Evolutionary conservation across 2,888 invertebrate species (phyloP).

Genomic region (Pachymerium ferrugineum): DNA sequence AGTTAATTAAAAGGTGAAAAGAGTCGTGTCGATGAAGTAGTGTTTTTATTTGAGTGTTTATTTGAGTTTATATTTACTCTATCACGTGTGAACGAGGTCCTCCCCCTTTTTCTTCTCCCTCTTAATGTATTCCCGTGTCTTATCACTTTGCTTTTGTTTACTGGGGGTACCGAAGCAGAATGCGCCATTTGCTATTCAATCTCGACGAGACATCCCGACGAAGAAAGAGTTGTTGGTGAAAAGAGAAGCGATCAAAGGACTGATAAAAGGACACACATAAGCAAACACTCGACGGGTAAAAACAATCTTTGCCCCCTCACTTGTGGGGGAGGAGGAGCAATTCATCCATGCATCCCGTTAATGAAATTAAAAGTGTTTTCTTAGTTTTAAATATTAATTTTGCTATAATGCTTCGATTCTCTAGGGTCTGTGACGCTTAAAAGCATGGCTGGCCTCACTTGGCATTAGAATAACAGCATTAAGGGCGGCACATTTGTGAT

Average conservation of each 20-base stretch:
- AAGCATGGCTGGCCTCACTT: slow-evolving; percentile 33
- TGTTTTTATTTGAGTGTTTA: slow-evolving; percentile 15
- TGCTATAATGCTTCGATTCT: slow-evolving; percentile 37
- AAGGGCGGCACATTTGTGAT: slow-evolving; percentile 34
- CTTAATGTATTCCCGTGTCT: slow-evolving; percentile 7
- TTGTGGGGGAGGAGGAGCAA: slow-evolving; percentile 4
- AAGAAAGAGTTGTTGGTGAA: slow-evolving; percentile 25
- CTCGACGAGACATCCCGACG: slow-evolving; percentile 20
- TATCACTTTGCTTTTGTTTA: slow-evolving; percentile 19
- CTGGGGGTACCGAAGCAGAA: slow-evolving; percentile 17
- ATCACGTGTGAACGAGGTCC: slow-evolving; percentile 19
- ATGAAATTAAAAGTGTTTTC: slow-evolving; percentile 37
- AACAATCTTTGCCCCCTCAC: slow-evolving; percentile 30
- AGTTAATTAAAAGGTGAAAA: slow-evolving; percentile 27
- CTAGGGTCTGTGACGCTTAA: slow-evolving; percentile 34
- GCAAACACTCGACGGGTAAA: background rate
- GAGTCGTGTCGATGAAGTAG: slow-evolving; percentile 11
- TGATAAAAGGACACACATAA: slow-evolving; percentile 10
- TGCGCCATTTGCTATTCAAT: slow-evolving; percentile 19
- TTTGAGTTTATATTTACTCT: slow-evolving; percentile 22
- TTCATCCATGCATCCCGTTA: slow-evolving; percentile 30
- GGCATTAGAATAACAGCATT: slow-evolving; percentile 35
- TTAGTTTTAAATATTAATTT: slow-evolving; percentile 38
- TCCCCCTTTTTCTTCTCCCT: background rate
- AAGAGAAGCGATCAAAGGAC: slow-evolving; percentile 10